These are phyloP conservation scores for Heliothis peltigera DNA, from an alignment of 2,888 invertebrate species.

Conservation along the genomic window DNA sequence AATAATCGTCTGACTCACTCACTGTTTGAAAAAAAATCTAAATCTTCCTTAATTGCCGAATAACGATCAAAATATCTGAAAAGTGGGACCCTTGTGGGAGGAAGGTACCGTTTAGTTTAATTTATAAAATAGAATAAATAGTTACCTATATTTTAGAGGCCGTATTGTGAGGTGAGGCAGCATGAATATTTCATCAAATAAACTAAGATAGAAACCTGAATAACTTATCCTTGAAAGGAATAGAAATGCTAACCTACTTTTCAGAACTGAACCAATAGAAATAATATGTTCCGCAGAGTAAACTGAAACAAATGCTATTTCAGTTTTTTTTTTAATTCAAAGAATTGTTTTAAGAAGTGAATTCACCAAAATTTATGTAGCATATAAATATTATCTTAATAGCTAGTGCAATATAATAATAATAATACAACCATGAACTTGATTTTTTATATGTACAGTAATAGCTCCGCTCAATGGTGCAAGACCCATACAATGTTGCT, in stretches of 20 bases:
- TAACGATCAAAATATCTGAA: no score
- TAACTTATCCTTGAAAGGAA: neutral
- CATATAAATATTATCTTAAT: constrained; percentile 55
- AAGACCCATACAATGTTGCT: constrained; percentile 75
- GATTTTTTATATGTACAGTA: constrained; percentile 62
- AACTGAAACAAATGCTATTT: neutral
- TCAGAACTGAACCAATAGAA: neutral
- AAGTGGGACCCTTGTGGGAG: no score
- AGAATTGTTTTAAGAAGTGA: constrained; percentile 5
- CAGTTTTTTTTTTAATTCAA: neutral
- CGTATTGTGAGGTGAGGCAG: no score
- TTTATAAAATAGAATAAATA: neutral
- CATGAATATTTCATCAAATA: constrained; percentile 8
- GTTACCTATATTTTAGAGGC: neutral
- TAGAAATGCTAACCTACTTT: constrained; percentile 1
- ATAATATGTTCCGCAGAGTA: neutral
- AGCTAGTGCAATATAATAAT: constrained; percentile 59
- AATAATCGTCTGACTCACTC: no score
- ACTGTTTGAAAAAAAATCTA: no score
- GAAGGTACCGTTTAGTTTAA: neutral
- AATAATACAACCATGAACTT: constrained; percentile 63
- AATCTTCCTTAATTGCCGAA: no score
- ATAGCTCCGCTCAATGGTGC: constrained; percentile 64
- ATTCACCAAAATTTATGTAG: constrained; percentile 49
- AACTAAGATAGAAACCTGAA: constrained; percentile 4